These are phyloP conservation scores for Telmatherina bonti DNA, from an alignment of 2,797 vertebrate species.

Conservation along the genomic window DNA sequence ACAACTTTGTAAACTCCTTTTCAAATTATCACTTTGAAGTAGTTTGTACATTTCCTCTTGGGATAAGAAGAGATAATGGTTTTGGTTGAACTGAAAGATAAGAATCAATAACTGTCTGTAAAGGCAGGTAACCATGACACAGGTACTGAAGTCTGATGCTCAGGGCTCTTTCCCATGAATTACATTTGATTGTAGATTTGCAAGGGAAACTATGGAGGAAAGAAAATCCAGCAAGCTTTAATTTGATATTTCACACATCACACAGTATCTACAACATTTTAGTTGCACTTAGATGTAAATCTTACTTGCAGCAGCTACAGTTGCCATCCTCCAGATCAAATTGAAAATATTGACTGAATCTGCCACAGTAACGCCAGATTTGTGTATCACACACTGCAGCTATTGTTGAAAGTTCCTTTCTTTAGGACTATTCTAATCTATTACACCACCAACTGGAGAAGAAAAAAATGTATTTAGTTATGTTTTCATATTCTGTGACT, in stretches of 20 bases:
- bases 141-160: constrained; percentile 17
- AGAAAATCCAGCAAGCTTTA: background rate
- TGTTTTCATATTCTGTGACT: background rate
- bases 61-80: constrained; percentile 22
- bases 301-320: background rate
- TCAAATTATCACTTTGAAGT: background rate
- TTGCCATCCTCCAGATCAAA: constrained; percentile 2
- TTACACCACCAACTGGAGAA: no score
- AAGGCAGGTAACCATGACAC: constrained; percentile 14
- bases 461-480: no score
- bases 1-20: background rate
- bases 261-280: constrained; percentile 1
- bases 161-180: constrained; percentile 37
- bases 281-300: background rate
- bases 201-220: constrained; percentile 17
- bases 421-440: no score
- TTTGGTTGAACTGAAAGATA: constrained; percentile 28
- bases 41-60: background rate
- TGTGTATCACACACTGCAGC: background rate
- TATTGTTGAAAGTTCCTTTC: no score
- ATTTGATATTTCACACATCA: background rate
- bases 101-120: constrained; percentile 29
- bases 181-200: constrained; percentile 42
- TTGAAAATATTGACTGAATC: background rate
- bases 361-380: background rate